Conservation (phyloP, 2,797 vertebrate genomes). For the Phalanger gymnotis region DNA sequence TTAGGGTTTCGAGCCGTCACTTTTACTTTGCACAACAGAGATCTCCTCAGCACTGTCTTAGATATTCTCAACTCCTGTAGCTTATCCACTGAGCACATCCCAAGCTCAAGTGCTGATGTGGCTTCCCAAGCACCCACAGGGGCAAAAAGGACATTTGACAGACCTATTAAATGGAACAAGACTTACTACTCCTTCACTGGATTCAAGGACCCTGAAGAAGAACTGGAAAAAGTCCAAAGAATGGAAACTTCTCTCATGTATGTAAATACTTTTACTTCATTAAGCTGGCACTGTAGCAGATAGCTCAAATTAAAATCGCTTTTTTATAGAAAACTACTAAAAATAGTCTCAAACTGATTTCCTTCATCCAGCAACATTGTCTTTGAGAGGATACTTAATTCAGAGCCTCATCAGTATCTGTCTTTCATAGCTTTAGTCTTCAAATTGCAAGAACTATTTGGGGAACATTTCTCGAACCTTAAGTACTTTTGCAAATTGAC, state of each 20-base stretch:
- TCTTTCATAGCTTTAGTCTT: background rate
- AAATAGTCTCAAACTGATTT: background rate
- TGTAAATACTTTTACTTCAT: slow-evolving; percentile 65
- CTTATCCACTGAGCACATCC: slow-evolving; percentile 92
- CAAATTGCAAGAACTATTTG: background rate
- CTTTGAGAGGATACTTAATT: background rate
- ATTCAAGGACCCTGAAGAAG: slow-evolving; percentile 94
- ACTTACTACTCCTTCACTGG: slow-evolving; percentile 96
- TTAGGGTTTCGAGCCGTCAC: slow-evolving; percentile 94
- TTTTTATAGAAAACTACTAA: slow-evolving; percentile 24
- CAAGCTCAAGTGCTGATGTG: slow-evolving; percentile 77
- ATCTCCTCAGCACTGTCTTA: slow-evolving; percentile 93
- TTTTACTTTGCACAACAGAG: slow-evolving; percentile 92
- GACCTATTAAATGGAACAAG: slow-evolving; percentile 97
- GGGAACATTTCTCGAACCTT: background rate
- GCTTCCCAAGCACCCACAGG: slow-evolving; percentile 79
- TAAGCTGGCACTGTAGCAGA: slow-evolving; percentile 4
- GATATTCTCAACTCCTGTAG: slow-evolving; percentile 95
- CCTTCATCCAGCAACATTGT: background rate
- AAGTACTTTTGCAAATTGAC: background rate
- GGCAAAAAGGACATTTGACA: slow-evolving; percentile 83
- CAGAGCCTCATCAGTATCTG: background rate
- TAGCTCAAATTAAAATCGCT: slow-evolving; percentile 36
- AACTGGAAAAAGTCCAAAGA: slow-evolving; percentile 91
- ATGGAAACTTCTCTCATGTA: slow-evolving; percentile 92